These are phyloP conservation scores for Agrotis clavis DNA, from an alignment of 2,888 invertebrate genomes.

Conservation along the genomic window DNA sequence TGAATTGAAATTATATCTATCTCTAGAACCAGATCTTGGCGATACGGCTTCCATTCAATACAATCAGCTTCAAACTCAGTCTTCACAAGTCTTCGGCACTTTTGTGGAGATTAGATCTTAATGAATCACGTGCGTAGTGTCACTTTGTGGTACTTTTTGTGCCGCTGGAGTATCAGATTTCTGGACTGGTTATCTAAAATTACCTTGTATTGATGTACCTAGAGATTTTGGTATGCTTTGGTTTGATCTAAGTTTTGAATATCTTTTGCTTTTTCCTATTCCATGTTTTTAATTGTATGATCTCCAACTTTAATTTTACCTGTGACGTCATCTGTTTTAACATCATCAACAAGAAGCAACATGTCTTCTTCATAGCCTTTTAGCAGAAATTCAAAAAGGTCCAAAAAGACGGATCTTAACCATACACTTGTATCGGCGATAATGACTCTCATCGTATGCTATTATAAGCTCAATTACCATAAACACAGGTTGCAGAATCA, in stretches of 20 bases:
- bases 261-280: background rate
- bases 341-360: conserved; percentile 2
- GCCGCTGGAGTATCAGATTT: conserved; percentile 35
- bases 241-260: background rate
- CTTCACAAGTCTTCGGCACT: conserved; percentile 41
- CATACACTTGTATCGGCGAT: conserved; percentile 54
- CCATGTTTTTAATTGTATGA: background rate
- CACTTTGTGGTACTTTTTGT: conserved; percentile 35
- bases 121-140: conserved; percentile 59
- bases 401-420: conserved; percentile 32
- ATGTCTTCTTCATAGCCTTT: background rate
- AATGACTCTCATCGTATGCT: conserved; percentile 51
- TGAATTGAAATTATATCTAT: conserved; percentile 53
- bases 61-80: conserved; percentile 47
- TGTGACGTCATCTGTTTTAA: background rate
- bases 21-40: conserved; percentile 46
- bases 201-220: background rate
- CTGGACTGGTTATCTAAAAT: conserved; percentile 18
- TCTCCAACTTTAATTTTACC: background rate
- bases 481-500: conserved; percentile 68
- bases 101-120: conserved; percentile 57
- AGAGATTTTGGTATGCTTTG: background rate
- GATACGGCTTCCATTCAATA: conserved; percentile 61
- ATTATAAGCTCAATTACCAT: conserved; percentile 69
- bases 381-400: background rate